phyloP scores from a whole-genome alignment of 2,113 vertebrate species.

The Cinclus mexicanus region DNA sequence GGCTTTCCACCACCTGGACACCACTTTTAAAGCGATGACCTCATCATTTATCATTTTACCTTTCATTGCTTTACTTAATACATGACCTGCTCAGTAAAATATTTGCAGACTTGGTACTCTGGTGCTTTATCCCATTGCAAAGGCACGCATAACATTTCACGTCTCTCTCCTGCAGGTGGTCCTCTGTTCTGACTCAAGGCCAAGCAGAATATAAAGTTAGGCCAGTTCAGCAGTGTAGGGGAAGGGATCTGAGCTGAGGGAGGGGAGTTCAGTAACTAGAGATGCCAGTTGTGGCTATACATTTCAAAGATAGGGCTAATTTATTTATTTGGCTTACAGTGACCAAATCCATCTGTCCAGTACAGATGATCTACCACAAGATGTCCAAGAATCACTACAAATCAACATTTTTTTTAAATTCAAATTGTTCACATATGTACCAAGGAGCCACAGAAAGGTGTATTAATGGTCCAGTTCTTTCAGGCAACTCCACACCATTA shows the following conservation, averaged over 20 bases:
- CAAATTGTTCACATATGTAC: conserved; percentile 73
- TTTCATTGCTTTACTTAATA: conserved; percentile 71
- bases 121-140: conserved; percentile 71
- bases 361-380: conserved; percentile 55
- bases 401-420: conserved; percentile 13
- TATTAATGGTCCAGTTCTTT: conserved; percentile 36
- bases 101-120: conserved; percentile 69
- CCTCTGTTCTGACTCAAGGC: conserved; percentile 64
- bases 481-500: conserved; percentile 61
- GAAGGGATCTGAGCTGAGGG: conserved; percentile 48
- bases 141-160: conserved; percentile 68
- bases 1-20: conserved; percentile 67
- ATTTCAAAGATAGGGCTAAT: conserved; percentile 72
- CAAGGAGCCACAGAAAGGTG: conserved; percentile 49
- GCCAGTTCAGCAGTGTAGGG: conserved; percentile 46
- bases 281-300: conserved; percentile 66
- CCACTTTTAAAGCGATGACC: conserved; percentile 51
- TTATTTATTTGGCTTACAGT: conserved; percentile 73
- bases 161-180: conserved; percentile 67
- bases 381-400: conserved; percentile 21
- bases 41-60: conserved; percentile 75
- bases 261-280: conserved; percentile 37
- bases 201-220: conserved; percentile 54
- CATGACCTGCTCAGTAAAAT: conserved; percentile 73
- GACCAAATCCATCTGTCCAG: conserved; percentile 66